Base-by-base conservation (phyloP, 2,888 invertebrate genomes). In the Cylloceria caligata region DNA sequence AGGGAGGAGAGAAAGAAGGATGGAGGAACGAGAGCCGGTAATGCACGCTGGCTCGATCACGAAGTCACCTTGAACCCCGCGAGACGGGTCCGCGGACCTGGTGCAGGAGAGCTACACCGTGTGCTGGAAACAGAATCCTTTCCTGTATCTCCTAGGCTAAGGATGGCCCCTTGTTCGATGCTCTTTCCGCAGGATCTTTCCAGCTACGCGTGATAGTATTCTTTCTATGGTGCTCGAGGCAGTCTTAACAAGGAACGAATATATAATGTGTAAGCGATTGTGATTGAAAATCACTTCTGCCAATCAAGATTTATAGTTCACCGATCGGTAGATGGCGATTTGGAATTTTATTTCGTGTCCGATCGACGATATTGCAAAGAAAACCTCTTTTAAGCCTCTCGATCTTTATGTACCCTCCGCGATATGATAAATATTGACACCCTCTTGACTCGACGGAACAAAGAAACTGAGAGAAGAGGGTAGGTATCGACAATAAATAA, bases 11-110 rank as follows among this genome's bases (percentile, higher is more conserved):
- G 78, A 62, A 67, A 75, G 77, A 64, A 67, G 78, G 74, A 73
- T 45, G 30, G 36, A 76, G 73, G 47, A 65, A 55, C 67, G 62
- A 69, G 76, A 67, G 45, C 60, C 84, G 89, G 86, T 88, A 86
- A 89, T 88, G 87, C 88, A 87, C 88, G 86, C 85, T 84, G 83
- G 83, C 85, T 84, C 84, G 87, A 89, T 89, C 89, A 88, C 87
- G 87, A 87, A 89, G 87, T 89, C 86, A 88, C 88, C 89, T 89
- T 89, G 89, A 89, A 89, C 89, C 86, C 87, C 83, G 85, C 86
- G 85, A 45, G 82, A 80, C 81, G 78, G 83, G 74, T 84, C 86
- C 84, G 84, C 85, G 78, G 86, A 87, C 82, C 84, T 84, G 83
- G 86, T 55, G 75, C 55, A 47, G 60, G 45, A 60, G 64, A 72